These are phyloP conservation scores for Aspidiotus rigidus DNA, from an alignment of 2,888 invertebrate genomes.

Conservation along the genomic window DNA sequence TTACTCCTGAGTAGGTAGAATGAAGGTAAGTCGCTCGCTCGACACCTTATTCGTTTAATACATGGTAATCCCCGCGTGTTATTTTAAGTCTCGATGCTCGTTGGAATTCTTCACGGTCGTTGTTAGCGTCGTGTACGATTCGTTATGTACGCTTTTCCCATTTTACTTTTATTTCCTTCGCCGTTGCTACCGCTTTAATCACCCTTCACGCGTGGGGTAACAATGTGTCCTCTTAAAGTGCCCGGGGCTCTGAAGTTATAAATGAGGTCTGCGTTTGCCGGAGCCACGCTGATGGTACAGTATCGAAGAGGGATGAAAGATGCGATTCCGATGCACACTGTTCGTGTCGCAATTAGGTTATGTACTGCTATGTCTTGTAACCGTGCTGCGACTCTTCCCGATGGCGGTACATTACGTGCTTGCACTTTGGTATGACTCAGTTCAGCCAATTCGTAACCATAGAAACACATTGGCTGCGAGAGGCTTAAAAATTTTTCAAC, in stretches of 20 bases:
- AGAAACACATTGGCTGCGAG: constrained; percentile 17
- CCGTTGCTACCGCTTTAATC: constrained; percentile 1
- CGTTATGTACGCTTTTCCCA: background rate
- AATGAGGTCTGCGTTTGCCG: constrained; percentile 10
- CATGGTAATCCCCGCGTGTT: no score
- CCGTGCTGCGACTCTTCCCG: constrained; percentile 26
- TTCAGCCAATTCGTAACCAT: constrained; percentile 32
- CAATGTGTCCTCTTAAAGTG: constrained; percentile 25
- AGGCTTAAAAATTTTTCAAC: background rate
- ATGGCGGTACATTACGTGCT: constrained; percentile 31
- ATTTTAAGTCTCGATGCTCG: no score
- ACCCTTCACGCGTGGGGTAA: constrained; percentile 6
- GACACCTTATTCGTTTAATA: no score
- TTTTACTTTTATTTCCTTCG: background rate
- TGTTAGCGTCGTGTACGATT: background rate
- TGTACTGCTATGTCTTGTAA: constrained; percentile 6
- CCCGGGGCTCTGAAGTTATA: constrained; percentile 28
- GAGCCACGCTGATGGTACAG: background rate
- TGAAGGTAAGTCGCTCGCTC: no score
- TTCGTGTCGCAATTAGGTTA: constrained; percentile 33
- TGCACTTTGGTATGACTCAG: constrained; percentile 32
- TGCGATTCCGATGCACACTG: constrained; percentile 31
- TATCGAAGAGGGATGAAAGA: constrained; percentile 28
- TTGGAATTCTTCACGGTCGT: no score
- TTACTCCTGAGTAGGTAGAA: no score